phyloP scores from a whole-genome alignment of 2,113 vertebrate species.

The chimpanzee (Pan troglodytes) region NHGRI_mPanTro3-v2.1_pri NC_072403.2:16121501-16122000 shows the following conservation, averaged over 20 bases:
- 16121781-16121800: not conserved
- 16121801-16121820: not conserved
- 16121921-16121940: not conserved
- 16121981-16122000: not conserved
- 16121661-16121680: not conserved
- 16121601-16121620: too few species aligned
- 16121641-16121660: too few species aligned
- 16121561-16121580: not conserved
- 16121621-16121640: too few species aligned
- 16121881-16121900: fast-evolving
- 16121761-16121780: not conserved
- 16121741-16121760: not conserved
- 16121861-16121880: too few species aligned
- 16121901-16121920: not conserved
- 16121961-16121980: not conserved
- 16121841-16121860: not conserved
- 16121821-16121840: not conserved
- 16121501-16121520: not conserved
- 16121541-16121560: not conserved
- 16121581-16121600: not conserved
- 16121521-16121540: not conserved
- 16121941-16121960: not conserved
- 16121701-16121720: not conserved
- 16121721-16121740: not conserved
- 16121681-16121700: not conserved